These are phyloP conservation scores for Brotogeris chrysoptera DNA, from an alignment of 2,797 vertebrate species.

Conservation along the genomic window DNA sequence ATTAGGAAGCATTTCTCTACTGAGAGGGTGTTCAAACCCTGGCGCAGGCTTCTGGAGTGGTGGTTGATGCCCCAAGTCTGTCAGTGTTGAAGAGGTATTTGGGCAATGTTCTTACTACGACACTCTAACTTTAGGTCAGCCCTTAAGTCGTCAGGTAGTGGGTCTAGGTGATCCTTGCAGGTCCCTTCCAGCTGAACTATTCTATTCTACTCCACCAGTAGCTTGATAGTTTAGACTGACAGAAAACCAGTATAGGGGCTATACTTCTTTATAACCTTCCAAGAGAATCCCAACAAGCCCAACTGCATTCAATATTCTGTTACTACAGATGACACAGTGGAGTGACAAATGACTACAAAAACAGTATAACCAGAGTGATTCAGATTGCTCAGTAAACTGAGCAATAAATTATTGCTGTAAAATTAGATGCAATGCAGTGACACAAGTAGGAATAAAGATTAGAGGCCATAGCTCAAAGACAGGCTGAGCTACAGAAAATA, in stretches of 20 bases:
- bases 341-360: not conserved
- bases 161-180: not conserved
- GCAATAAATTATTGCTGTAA: not conserved
- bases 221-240: not conserved
- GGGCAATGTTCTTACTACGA: rapidly evolving
- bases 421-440: not conserved
- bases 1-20: not conserved
- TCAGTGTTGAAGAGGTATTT: not conserved
- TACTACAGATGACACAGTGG: not conserved
- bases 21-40: not conserved
- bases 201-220: not conserved
- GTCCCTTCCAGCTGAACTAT: not conserved
- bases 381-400: not conserved
- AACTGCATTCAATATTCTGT: not conserved
- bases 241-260: not conserved
- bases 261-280: not conserved
- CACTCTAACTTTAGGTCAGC: not conserved
- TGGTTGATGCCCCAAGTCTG: not conserved
- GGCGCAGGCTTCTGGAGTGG: not conserved
- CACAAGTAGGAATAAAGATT: not conserved
- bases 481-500: not conserved
- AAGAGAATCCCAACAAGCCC: not conserved
- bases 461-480: not conserved
- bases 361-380: not conserved
- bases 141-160: not conserved